phyloP scores from a whole-genome alignment of 2,797 vertebrate genomes.

The Pseudomugil tenellus region DNA sequence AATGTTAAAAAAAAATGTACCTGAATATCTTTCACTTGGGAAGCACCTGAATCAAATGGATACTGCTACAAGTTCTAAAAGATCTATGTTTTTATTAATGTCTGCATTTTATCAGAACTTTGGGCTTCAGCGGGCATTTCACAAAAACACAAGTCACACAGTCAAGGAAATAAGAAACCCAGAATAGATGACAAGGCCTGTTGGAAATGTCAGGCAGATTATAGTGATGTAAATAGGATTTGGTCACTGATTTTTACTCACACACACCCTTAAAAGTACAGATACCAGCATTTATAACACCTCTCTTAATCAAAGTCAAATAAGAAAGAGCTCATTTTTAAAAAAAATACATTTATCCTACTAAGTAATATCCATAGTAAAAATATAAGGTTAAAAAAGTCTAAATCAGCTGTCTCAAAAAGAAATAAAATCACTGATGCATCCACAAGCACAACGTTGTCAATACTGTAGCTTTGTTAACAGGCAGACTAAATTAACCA shows the following conservation, averaged over 20 bases:
- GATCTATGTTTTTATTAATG: too few species aligned
- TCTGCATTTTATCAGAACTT: background rate
- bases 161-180: background rate
- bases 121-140: background rate
- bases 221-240: background rate
- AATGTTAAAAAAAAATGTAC: too few species aligned
- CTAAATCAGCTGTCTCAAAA: slow-evolving; percentile 50
- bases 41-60: too few species aligned
- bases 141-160: background rate
- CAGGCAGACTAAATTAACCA: slow-evolving; percentile 6
- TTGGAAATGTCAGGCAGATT: background rate
- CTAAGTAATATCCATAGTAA: slow-evolving; percentile 42
- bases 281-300: too few species aligned
- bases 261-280: too few species aligned
- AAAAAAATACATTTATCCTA: slow-evolving; percentile 33
- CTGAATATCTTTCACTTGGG: too few species aligned
- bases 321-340: slow-evolving; percentile 15
- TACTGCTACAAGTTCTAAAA: too few species aligned
- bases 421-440: slow-evolving; percentile 49
- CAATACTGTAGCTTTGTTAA: slow-evolving; percentile 61
- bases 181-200: background rate
- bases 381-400: slow-evolving; percentile 39
- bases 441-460: slow-evolving; percentile 38
- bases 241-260: background rate
- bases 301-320: background rate